Percentiles rank a stretch among this genome's conserved stretches.
phyloP scores from a whole-genome alignment of 2,888 invertebrate species.

The Aphidius colemani region DNA sequence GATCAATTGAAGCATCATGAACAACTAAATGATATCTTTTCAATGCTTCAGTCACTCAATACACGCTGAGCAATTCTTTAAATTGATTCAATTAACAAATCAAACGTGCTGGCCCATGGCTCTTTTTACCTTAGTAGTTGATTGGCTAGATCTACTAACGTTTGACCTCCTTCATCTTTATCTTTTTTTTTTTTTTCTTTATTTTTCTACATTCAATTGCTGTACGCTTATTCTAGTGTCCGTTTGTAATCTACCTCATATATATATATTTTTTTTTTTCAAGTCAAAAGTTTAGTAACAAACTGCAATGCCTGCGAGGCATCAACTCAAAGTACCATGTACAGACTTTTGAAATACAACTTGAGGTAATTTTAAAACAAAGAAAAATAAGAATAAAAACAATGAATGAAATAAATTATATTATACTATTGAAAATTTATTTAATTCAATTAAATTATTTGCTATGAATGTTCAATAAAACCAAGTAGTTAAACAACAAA shows the following conservation, averaged over 20 bases:
- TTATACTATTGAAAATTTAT: too few species aligned
- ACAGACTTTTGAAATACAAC: too few species aligned
- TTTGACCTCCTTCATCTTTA: conserved; percentile 23
- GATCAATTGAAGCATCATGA: conserved; percentile 14
- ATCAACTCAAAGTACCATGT: neutral
- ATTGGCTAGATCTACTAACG: conserved; percentile 36
- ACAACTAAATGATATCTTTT: conserved; percentile 21
- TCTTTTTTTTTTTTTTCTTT: conserved; percentile 16
- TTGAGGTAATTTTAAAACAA: too few species aligned
- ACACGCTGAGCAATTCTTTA: conserved; percentile 15
- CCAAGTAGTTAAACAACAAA: too few species aligned
- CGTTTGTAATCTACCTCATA: neutral
- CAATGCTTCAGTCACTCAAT: conserved; percentile 2
- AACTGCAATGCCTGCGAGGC: conserved; percentile 4
- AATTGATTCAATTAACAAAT: conserved; percentile 48
- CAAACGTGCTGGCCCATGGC: conserved; percentile 41
- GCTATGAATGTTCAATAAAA: too few species aligned
- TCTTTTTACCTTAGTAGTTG: conserved; percentile 37
- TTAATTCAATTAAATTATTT: too few species aligned
- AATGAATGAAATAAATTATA: too few species aligned
- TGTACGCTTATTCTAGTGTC: conserved; percentile 6
- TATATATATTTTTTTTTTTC: neutral
- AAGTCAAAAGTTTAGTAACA: conserved; percentile 5
- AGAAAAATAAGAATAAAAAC: too few species aligned
- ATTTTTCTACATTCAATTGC: neutral